These are phyloP conservation scores for Helicoverpa armigera DNA, from an alignment of 1,140 invertebrate species.

Conservation along the genomic window DNA sequence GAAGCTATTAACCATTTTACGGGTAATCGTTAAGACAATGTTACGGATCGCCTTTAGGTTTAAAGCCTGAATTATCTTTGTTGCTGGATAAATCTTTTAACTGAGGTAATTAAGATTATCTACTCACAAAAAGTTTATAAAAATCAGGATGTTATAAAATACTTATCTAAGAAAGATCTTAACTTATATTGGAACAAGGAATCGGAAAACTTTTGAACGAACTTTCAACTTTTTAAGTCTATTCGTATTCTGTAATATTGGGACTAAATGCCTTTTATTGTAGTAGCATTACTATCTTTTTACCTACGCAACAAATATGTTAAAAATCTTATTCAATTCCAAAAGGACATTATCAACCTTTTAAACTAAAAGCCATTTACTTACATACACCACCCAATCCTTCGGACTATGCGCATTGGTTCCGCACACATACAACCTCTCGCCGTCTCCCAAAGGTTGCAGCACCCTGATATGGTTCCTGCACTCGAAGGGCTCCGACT, in stretches of 20 bases:
- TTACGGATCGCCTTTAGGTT: conserved; percentile 4
- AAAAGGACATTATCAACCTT: no score
- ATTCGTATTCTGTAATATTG: no score
- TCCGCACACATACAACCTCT: conserved; percentile 93
- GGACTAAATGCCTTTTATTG: no score
- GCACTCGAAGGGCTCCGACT: conserved; percentile 93
- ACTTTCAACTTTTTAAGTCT: no score
- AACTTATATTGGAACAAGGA: no score
- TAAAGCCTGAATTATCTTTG: conserved; percentile 38
- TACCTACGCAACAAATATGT: no score
- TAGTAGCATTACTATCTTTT: no score
- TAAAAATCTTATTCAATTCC: no score
- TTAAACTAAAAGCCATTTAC: conserved; percentile 68
- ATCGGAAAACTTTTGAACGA: no score
- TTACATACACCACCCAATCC: conserved; percentile 94
- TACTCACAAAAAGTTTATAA: conserved; percentile 15
- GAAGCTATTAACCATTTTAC: conserved; percentile 41
- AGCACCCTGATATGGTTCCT: conserved; percentile 94
- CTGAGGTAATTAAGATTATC: conserved; percentile 28
- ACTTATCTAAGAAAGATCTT: no score
- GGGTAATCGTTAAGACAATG: conserved; percentile 31
- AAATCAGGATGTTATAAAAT: background rate
- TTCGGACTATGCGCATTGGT: conserved; percentile 95
- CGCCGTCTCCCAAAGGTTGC: conserved; percentile 93
- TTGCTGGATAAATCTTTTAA: conserved; percentile 7